Evolutionary conservation across 2,797 vertebrate species (phyloP), one percentile per base, ranked within the genome.

Genomic region (Sebastes taczanowskii): DNA sequence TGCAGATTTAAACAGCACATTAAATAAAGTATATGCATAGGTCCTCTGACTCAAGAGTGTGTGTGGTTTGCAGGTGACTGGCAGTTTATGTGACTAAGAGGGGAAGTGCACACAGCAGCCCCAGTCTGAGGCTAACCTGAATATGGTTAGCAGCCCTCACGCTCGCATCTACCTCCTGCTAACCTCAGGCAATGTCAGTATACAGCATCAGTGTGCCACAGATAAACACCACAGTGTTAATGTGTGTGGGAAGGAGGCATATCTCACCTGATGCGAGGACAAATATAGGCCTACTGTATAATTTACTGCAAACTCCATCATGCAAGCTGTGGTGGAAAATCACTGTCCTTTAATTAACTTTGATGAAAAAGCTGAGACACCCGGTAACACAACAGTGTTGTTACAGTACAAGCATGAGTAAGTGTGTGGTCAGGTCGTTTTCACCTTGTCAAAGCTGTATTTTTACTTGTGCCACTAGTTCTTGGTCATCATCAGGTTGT

Each of bases 181-280:
- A 91, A 94, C 95, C 95, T 87, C 95, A 94, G 69, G 74, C 56
- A 22, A 18, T 92, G 86, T 91, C 87, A 71, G 82, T 80, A 46
- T 46, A 27, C 71, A 81, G 80, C 87, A 81, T 87, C 71, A 82
- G 11, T 70, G 65, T 74, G 83, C 83, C 86, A 81, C 89, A 92
- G 81, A 87, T 86, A 65, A 83, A 85, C 90, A 89, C 87, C 92
- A 92, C 93, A 89, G 82, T 78, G 68, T 81, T 84, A 86, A 75
- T 32, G 65, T 86, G 82, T 92, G 77, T 82, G 84, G 38, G 87
- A 86, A 60, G 71, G 78, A 88, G n/a, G 46, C 74, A 73, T 78
- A 80, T 78, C 86, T 87, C 86, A 93, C 92, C 92, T 94, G 83
- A 88, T 75, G 80, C 62, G 80, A 64, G 35, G 70, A 80, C 76